Conservation (phyloP, 2,888 invertebrate genomes). For the Himalopsyche tibetana region DNA sequence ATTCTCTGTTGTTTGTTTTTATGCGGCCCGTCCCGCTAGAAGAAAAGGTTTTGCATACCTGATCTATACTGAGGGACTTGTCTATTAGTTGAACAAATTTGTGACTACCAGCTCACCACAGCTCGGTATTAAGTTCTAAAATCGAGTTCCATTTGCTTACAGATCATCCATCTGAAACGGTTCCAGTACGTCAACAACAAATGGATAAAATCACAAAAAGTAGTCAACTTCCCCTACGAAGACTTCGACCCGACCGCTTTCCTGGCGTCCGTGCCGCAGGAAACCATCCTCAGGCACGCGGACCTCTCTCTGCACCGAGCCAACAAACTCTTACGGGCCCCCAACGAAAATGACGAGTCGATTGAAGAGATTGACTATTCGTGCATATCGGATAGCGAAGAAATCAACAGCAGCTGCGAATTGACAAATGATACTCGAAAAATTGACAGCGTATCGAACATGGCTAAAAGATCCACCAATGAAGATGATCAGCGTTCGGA, state of each 20-base stretch:
- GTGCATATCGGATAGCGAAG: not conserved
- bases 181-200: slow-evolving; percentile 93
- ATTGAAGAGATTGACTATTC: slow-evolving; percentile 51
- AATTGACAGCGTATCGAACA: not conserved
- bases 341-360: slow-evolving; percentile 53
- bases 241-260: slow-evolving; percentile 92
- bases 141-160: slow-evolving; percentile 64
- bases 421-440: slow-evolving; percentile 51
- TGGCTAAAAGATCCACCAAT: not conserved
- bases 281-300: slow-evolving; percentile 82
- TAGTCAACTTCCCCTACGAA: slow-evolving; percentile 91
- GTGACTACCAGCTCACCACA: too few species aligned
- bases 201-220: slow-evolving; percentile 97
- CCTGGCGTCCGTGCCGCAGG: slow-evolving; percentile 88
- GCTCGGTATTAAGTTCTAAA: not conserved
- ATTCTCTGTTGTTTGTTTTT: too few species aligned
- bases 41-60: too few species aligned
- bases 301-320: slow-evolving; percentile 72
- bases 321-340: slow-evolving; percentile 50
- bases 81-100: too few species aligned
- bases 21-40: too few species aligned
- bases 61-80: too few species aligned
- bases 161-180: slow-evolving; percentile 95
- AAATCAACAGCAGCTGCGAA: slow-evolving; percentile 60
- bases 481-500: not conserved